Base-by-base conservation (phyloP, 1,140 invertebrate species). In the Bombus waltoni region DNA sequence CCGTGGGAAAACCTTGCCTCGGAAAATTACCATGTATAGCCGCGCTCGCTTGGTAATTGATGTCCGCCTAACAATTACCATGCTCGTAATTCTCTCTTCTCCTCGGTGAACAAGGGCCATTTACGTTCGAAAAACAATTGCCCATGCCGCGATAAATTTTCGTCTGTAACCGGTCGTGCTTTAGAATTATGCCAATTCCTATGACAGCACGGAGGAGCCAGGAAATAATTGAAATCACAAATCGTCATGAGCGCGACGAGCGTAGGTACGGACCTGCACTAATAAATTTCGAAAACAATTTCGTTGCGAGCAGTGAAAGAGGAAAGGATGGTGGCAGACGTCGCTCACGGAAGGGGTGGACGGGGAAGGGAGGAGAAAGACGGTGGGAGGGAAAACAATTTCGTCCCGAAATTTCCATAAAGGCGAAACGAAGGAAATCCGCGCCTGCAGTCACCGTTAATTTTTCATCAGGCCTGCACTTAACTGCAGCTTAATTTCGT, bases 401-500 rank as follows among this genome's bases (percentile, higher is more conserved):
- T 81, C 77, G 68, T 11, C n/a, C 57, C 28, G 77, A 66, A 66
- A 85, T 81, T 74, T 81, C 71, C 77, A 81, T 80, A 74, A 81
- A 74, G 78, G 78, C 62, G 77, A 66, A 81, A 85, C 78, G 83
- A 85, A 81, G 83, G 83, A 81, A 85, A 81, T 81, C 78, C 59
- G 83, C 35, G 83, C 32, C 78, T 74, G 78, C 78, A 85, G 65
- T 89, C 87, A 72, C 66, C 47, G 57, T 88, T 91, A 88, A 90
- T 88, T 86, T 88, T 86, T 87, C 89, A 88, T 84, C 86, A 62
- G 77, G 70, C 72, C 86, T 84, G 77, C 81, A 83, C 73, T 89
- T 85, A 90, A 91, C 83, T 85, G 73, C 80, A 85, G 77, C 84
- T 91, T 91, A 87, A 87, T 92, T 91, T 89, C 89, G 83, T 59